phyloP scores from a whole-genome alignment of 1,140 invertebrate genomes.

The Neodiprion virginianus region DNA sequence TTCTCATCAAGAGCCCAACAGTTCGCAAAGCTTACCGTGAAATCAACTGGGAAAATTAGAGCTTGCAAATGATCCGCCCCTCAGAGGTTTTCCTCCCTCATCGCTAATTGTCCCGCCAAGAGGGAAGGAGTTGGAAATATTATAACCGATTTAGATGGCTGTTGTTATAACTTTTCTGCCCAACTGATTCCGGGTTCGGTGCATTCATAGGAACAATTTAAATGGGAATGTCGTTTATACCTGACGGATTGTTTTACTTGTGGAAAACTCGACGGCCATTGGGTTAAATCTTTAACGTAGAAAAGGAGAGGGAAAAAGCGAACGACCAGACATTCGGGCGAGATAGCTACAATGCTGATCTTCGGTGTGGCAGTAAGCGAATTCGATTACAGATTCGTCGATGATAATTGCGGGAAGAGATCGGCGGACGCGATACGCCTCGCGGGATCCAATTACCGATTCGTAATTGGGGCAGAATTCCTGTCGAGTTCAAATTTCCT shows the following conservation, averaged over 20 bases:
- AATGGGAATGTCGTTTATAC: not conserved
- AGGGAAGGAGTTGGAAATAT: constrained; percentile 15
- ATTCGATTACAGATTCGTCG: constrained; percentile 40
- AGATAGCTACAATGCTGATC: too few relatives aligned
- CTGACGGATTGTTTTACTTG: too few relatives aligned
- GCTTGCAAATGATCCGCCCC: constrained; percentile 46
- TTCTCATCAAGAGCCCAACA: constrained; percentile 23
- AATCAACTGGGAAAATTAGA: constrained; percentile 47
- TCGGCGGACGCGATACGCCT: constrained; percentile 46
- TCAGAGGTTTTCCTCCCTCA: constrained; percentile 36
- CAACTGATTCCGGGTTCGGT: not conserved
- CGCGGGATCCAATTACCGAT: constrained; percentile 54
- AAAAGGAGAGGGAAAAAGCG: too few relatives aligned
- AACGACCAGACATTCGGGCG: too few relatives aligned
- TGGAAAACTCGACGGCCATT: too few relatives aligned
- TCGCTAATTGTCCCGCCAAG: constrained; percentile 40
- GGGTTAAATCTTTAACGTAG: too few relatives aligned
- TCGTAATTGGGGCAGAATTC: constrained; percentile 52
- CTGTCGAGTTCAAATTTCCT: constrained; percentile 46
- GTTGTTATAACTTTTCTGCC: not conserved
- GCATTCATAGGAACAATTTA: not conserved
- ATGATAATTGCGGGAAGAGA: constrained; percentile 34
- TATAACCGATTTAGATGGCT: not conserved
- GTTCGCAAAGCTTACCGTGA: constrained; percentile 25
- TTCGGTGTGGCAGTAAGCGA: not conserved